Conservation (phyloP, 1,140 invertebrate genomes). For the Aporrectodea caliginosa region DNA sequence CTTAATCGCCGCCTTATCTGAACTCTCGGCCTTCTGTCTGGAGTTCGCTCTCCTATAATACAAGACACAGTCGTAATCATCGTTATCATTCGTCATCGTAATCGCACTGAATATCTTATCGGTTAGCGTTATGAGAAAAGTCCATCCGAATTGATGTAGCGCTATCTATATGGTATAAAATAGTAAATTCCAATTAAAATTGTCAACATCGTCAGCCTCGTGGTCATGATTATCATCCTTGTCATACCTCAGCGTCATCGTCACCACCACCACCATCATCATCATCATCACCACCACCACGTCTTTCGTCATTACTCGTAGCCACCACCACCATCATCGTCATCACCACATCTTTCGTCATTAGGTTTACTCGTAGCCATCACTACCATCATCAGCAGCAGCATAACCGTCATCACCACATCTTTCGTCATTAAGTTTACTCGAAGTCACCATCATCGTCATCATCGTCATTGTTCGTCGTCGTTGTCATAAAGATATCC, state of each 20-base stretch:
- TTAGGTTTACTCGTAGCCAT: neutral
- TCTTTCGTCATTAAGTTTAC: neutral
- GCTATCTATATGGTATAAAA: too few relatives aligned
- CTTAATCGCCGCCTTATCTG: slow-evolving; percentile 21
- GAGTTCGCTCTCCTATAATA: slow-evolving; percentile 1
- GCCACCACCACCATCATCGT: neutral
- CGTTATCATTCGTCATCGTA: neutral
- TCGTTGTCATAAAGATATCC: neutral
- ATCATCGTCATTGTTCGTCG: neutral
- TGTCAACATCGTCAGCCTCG: neutral
- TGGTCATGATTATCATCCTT: neutral
- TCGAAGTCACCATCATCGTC: neutral
- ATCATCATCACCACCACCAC: neutral
- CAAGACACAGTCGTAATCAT: neutral
- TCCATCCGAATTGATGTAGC: too few relatives aligned
- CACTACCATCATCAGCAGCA: neutral
- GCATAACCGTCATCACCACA: too few relatives aligned
- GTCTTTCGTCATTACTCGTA: neutral
- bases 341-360: neutral
- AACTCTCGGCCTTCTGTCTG: neutral
- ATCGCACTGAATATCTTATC: neutral
- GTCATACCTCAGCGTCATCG: neutral
- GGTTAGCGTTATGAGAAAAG: neutral
- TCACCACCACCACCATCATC: neutral
- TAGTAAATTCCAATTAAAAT: too few relatives aligned